Percentiles rank a stretch among this genome's conserved stretches.
These are phyloP conservation scores for Pemphigus obesinymphae DNA, from an alignment of 1,140 invertebrate species.

Conservation along the genomic window DNA sequence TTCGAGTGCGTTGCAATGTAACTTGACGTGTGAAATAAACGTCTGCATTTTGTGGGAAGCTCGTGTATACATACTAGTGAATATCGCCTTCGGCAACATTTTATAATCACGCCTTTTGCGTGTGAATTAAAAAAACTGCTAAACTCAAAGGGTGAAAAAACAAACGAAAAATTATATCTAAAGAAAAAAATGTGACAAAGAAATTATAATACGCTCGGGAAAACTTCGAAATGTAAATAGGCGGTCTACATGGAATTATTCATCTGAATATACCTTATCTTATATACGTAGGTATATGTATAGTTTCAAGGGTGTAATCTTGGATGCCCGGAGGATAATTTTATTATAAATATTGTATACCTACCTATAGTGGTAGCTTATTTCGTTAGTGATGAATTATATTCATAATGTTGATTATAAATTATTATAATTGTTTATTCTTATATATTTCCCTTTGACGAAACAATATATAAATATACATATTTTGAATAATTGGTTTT, in stretches of 20 bases:
- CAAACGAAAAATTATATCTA: neutral
- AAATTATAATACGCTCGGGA: neutral
- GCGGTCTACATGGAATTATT: neutral
- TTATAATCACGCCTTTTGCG: slow-evolving; percentile 10
- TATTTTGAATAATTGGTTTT: no score
- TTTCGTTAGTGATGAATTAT: slow-evolving; percentile 1
- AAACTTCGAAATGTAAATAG: neutral
- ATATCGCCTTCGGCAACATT: neutral
- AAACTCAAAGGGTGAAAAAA: neutral
- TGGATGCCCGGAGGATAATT: slow-evolving; percentile 1
- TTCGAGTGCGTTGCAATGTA: slow-evolving; percentile 15
- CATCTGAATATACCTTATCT: no score
- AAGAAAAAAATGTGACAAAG: neutral
- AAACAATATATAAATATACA: no score
- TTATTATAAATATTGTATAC: neutral
- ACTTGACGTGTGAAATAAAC: slow-evolving; percentile 17
- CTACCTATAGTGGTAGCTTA: slow-evolving; percentile 6
- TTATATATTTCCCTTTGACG: no score
- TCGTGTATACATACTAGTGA: neutral
- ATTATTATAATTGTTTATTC: no score
- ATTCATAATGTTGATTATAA: neutral
- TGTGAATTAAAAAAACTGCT: neutral
- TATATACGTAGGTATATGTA: neutral
- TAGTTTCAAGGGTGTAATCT: neutral
- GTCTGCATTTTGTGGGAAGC: neutral